Base-by-base conservation (phyloP, 2,797 vertebrate species). In the Carduelis carduelis region DNA sequence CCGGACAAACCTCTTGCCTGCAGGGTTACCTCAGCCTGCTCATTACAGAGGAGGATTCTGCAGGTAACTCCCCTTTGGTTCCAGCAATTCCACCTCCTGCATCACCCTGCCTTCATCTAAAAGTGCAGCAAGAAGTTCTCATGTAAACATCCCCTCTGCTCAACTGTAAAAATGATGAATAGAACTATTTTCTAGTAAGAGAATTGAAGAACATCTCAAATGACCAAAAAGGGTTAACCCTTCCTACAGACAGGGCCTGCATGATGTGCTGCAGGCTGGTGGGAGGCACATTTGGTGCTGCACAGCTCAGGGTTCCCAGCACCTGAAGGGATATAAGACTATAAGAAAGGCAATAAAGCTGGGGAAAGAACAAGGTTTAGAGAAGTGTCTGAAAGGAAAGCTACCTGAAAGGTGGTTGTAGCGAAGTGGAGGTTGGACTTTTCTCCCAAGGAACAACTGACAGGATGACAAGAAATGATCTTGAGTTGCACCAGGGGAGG, bases 131-230 rank as follows among this genome's bases (percentile, higher is more conserved):
- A 79, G 43, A 92, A 50, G 3, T 68, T 61, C 37, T 59, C 22
- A 52, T 16, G 39, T 0, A 7, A 91, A 66, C 24, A 47, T 59
- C 20, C 28, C 66, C 52, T 76, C 43, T 53, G 12, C 32, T 37
- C 16, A 11, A 59, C 18, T 59, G 17, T 8, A 46, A 59, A 84
- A 85, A 87, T 66, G 2, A 69, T 32, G 11, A 82, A 63, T 3
- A 55, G 16, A 83, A 39, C 2, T n/a, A 16, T 34, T 79, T 65
- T 79, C 43, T 32, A 56, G 18, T 35, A 59, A 66, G 44, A 16
- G 44, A 66, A 76, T 26, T 1, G 0, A 3, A 7, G 44, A 66
- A 63, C 19, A 74, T 16, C 10, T 74, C 0, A 0, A 77, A 74
- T 52, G 12, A 63, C 15, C 4, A 13, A 83, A 70, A 63, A 3